Conservation (phyloP, 2,888 invertebrate species). For the Apodemia hepburni region DNA sequence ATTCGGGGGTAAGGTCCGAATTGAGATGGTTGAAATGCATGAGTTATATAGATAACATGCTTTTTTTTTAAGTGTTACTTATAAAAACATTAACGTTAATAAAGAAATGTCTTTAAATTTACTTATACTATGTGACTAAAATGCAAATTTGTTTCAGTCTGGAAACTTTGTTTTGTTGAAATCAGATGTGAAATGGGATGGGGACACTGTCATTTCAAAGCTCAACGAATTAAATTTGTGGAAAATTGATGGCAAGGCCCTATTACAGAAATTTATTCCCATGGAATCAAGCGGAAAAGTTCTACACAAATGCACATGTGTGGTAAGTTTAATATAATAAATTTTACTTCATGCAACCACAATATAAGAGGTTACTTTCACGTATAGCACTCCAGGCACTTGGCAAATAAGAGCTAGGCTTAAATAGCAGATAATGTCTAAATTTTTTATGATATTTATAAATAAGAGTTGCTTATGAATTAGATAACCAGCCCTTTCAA, state of each 20-base stretch:
- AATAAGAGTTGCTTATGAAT: too few species aligned
- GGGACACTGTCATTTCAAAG: constrained; percentile 74
- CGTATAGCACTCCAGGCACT: background rate
- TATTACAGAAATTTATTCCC: constrained; percentile 84
- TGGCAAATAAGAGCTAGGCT: too few species aligned
- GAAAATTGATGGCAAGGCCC: constrained; percentile 84
- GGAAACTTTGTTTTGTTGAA: constrained; percentile 84
- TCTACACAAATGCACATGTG: constrained; percentile 82
- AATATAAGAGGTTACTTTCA: too few species aligned
- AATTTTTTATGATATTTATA: too few species aligned
- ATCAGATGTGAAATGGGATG: constrained; percentile 82
- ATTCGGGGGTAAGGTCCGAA: too few species aligned
- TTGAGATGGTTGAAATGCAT: too few species aligned
- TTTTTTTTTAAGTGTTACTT: too few species aligned
- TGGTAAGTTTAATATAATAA: constrained; percentile 58
- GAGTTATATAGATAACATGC: too few species aligned
- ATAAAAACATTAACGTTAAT: too few species aligned
- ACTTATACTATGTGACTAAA: background rate
- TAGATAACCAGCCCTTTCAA: too few species aligned
- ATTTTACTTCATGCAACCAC: background rate
- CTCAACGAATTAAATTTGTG: constrained; percentile 82
- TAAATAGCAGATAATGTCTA: too few species aligned
- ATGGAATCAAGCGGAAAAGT: constrained; percentile 79
- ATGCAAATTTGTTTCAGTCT: constrained; percentile 60
- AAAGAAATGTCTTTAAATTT: too few species aligned